These are phyloP conservation scores for Aphaenogaster rudis DNA, from an alignment of 1,140 invertebrate species.

Conservation along the genomic window DNA sequence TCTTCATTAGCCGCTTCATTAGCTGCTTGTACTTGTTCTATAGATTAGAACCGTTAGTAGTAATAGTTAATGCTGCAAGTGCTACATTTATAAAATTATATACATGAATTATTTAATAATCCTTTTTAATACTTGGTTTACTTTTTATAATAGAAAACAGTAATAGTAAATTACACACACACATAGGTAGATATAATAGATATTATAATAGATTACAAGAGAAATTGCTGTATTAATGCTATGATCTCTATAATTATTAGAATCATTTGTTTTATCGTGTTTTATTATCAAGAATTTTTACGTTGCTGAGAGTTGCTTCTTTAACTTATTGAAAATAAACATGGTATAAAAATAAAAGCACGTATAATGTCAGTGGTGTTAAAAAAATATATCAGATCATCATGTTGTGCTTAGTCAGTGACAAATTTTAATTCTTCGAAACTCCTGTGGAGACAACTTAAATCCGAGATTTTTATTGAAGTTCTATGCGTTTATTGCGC, in stretches of 20 bases:
- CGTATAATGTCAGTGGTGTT: not conserved
- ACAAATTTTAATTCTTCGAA: not conserved
- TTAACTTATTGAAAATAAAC: not conserved
- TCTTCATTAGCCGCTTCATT: not conserved
- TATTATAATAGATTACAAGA: not conserved
- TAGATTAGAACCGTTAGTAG: not conserved
- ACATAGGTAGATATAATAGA: not conserved
- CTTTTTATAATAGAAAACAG: not conserved
- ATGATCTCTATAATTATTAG: not conserved
- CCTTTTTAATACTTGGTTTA: not conserved
- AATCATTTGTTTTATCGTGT: not conserved
- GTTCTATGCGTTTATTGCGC: not conserved
- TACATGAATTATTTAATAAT: not conserved
- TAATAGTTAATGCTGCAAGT: not conserved
- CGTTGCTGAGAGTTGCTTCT: not conserved
- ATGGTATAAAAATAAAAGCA: not conserved
- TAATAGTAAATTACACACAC: not conserved
- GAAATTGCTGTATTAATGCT: not conserved
- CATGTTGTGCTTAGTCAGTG: not conserved
- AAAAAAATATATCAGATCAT: conserved; percentile 10
- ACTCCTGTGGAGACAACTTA: not conserved
- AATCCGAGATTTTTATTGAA: not conserved
- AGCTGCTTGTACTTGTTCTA: not conserved
- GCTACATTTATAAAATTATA: not conserved
- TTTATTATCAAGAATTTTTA: not conserved